Evolutionary conservation across 2,888 invertebrate genomes (phyloP).

Genomic region (Machimus atricapillus): DNA sequence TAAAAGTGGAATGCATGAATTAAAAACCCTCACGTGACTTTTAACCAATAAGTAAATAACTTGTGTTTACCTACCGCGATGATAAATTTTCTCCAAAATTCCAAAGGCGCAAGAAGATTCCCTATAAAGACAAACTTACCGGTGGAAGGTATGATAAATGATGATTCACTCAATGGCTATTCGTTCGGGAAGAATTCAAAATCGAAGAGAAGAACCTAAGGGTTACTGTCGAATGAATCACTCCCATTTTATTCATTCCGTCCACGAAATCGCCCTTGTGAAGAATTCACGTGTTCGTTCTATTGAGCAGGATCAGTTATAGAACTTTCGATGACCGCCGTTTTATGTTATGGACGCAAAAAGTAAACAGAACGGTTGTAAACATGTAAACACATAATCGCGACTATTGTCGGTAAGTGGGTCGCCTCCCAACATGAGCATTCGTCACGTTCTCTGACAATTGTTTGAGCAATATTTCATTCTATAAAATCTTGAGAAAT

Average conservation of each 20-base stretch:
- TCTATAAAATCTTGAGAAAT: neutral
- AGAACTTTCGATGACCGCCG: neutral
- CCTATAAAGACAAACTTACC: neutral
- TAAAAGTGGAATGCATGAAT: neutral
- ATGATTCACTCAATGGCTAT: neutral
- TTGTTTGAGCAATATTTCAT: neutral
- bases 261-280: neutral
- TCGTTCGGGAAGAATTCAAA: neutral
- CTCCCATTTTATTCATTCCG: neutral
- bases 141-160: neutral
- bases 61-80: neutral
- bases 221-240: neutral
- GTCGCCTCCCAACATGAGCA: neutral
- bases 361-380: neutral
- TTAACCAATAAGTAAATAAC: neutral
- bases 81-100: neutral
- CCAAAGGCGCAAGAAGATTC: neutral
- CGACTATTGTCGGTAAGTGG: neutral
- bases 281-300: neutral
- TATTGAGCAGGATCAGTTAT: neutral
- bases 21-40: neutral
- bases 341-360: neutral
- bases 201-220: neutral
- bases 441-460: neutral
- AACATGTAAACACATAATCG: neutral